Evolutionary conservation across 2,888 invertebrate species (phyloP).

Genomic region (Sthenelais limicola): DNA sequence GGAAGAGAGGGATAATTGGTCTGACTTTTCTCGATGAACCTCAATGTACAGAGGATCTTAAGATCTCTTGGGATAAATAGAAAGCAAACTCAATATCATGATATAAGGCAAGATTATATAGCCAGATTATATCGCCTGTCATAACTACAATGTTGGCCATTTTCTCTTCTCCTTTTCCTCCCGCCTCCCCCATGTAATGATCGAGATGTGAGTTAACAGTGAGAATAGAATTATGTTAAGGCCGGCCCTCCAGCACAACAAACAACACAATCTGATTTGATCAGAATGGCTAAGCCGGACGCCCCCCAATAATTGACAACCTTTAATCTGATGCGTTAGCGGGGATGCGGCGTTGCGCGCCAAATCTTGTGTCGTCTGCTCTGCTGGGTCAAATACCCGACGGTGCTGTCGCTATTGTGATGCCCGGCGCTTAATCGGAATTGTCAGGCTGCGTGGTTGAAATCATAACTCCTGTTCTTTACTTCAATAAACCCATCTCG

Average conservation of each 20-base stretch:
- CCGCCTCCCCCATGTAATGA: no score
- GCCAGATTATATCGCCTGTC: slow-evolving; percentile 6
- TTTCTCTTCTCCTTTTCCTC: neutral
- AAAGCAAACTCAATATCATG: no score
- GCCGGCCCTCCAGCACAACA: slow-evolving; percentile 6
- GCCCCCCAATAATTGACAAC: slow-evolving; percentile 32
- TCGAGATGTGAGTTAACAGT: no score
- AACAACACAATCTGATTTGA: slow-evolving; percentile 27
- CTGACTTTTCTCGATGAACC: no score
- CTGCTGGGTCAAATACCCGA: slow-evolving; percentile 24
- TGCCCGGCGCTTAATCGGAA: slow-evolving; percentile 18
- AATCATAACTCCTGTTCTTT: slow-evolving; percentile 35
- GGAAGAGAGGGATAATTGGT: no score
- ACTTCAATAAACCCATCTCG: slow-evolving; percentile 29
- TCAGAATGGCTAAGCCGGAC: slow-evolving; percentile 23
- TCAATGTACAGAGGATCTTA: no score
- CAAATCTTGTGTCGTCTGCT: slow-evolving; percentile 25
- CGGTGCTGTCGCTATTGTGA: slow-evolving; percentile 25
- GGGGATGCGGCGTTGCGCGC: no score
- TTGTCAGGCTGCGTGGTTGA: slow-evolving; percentile 15
- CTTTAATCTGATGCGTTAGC: slow-evolving; percentile 20
- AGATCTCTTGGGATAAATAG: no score
- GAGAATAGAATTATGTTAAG: neutral
- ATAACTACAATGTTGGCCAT: no score
- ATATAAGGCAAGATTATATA: no score